Conservation (phyloP, 2,113 vertebrate genomes). For the Psilopsiagon aymara region DNA sequence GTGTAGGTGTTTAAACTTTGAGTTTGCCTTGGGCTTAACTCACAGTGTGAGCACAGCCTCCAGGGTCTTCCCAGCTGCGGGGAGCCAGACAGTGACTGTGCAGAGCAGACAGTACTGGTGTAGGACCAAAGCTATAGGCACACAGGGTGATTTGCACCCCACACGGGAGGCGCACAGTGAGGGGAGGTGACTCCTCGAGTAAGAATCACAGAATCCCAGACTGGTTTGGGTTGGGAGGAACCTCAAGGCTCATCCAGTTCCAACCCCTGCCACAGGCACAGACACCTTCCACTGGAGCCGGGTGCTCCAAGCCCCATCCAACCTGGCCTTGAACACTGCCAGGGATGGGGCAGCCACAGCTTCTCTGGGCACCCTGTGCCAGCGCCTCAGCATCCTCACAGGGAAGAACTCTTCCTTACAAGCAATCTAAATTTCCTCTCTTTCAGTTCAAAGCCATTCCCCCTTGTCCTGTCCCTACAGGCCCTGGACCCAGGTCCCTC, state of each 20-base stretch:
- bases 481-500: not conserved
- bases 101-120: not conserved
- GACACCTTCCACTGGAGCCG: not conserved
- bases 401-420: not conserved
- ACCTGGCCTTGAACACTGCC: not conserved
- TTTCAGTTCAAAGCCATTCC: not conserved
- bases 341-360: not conserved
- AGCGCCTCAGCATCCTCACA: not conserved
- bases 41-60: not conserved
- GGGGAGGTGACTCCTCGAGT: not conserved
- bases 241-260: not conserved
- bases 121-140: not conserved
- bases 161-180: not conserved
- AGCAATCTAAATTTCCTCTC: not conserved
- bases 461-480: not conserved
- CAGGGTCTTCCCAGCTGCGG: not conserved
- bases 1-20: not conserved
- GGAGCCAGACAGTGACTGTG: not conserved
- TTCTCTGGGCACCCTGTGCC: not conserved
- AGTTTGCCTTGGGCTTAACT: not conserved
- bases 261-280: not conserved
- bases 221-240: not conserved
- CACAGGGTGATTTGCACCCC: fast-evolving
- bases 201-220: not conserved
- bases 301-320: not conserved